These are phyloP conservation scores for Bombyx mandarina DNA, from an alignment of 1,140 invertebrate species.

Conservation along the genomic window DNA sequence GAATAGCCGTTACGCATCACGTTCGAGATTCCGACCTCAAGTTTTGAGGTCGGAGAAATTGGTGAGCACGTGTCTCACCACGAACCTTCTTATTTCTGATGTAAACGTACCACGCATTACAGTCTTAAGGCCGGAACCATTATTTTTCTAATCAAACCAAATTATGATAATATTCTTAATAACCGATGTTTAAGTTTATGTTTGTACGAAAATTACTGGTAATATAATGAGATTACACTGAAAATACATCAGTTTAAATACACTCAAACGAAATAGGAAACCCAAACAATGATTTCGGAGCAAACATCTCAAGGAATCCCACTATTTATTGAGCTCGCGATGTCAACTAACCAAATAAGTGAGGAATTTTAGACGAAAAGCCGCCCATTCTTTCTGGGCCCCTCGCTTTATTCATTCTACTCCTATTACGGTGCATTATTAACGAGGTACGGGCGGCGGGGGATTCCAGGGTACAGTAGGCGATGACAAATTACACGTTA, in stretches of 20 bases:
- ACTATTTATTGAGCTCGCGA: constrained; percentile 39
- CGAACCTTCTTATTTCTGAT: too few relatives aligned
- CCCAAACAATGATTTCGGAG: constrained; percentile 18
- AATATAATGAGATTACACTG: neutral
- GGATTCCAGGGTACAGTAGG: constrained; percentile 22
- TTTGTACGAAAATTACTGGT: neutral
- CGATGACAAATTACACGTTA: constrained; percentile 44
- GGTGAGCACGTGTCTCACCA: too few relatives aligned
- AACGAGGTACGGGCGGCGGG: constrained; percentile 9
- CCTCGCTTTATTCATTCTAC: constrained; percentile 3
- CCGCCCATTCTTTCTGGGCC: constrained; percentile 26
- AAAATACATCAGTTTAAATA: too few relatives aligned
- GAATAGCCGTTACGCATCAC: too few relatives aligned
- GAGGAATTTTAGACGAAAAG: constrained; percentile 22
- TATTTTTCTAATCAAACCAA: too few relatives aligned
- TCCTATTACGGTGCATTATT: neutral
- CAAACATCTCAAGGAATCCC: constrained; percentile 35
- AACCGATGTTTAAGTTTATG: neutral
- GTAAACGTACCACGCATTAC: too few relatives aligned
- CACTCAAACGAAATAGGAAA: too few relatives aligned
- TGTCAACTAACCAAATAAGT: constrained; percentile 45
- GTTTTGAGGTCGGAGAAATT: too few relatives aligned
- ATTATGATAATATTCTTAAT: too few relatives aligned
- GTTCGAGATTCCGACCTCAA: too few relatives aligned
- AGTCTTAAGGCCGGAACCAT: too few relatives aligned